These are phyloP conservation scores for Brachionus angularis DNA, from an alignment of 1,140 invertebrate species.

Conservation along the genomic window DNA sequence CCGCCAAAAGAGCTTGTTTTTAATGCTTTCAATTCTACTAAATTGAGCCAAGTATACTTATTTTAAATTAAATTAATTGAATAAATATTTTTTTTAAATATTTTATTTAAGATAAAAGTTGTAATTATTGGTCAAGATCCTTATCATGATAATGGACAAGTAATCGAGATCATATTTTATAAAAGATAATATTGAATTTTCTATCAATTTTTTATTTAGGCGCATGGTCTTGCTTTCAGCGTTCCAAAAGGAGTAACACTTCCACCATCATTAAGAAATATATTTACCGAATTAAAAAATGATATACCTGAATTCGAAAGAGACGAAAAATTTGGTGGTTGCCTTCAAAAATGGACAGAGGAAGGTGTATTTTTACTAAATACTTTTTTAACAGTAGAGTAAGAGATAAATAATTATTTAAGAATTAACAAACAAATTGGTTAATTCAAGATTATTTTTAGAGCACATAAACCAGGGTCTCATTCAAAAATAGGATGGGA, in stretches of 20 bases:
- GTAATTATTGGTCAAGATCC: conserved; percentile 44
- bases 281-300: conserved; percentile 38
- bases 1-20: conserved; percentile 41
- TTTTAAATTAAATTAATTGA: neutral
- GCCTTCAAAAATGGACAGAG: conserved; percentile 27
- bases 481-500: conserved; percentile 38
- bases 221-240: conserved; percentile 39
- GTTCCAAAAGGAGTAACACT: neutral
- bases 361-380: conserved; percentile 44
- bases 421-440: too few species aligned
- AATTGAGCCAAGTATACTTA: conserved; percentile 6
- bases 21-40: conserved; percentile 32
- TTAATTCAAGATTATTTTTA: too few species aligned
- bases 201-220: neutral
- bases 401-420: neutral
- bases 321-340: conserved; percentile 17
- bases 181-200: neutral
- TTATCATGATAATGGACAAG: conserved; percentile 37
- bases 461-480: conserved; percentile 30
- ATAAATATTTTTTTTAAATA: neutral
- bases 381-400: conserved; percentile 40
- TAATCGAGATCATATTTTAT: neutral
- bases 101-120: conserved; percentile 39
- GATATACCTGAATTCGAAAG: conserved; percentile 21
- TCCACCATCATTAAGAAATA: conserved; percentile 36